These are phyloP conservation scores for Seira sanloemensis DNA, from an alignment of 2,888 invertebrate genomes.

Conservation along the genomic window DNA sequence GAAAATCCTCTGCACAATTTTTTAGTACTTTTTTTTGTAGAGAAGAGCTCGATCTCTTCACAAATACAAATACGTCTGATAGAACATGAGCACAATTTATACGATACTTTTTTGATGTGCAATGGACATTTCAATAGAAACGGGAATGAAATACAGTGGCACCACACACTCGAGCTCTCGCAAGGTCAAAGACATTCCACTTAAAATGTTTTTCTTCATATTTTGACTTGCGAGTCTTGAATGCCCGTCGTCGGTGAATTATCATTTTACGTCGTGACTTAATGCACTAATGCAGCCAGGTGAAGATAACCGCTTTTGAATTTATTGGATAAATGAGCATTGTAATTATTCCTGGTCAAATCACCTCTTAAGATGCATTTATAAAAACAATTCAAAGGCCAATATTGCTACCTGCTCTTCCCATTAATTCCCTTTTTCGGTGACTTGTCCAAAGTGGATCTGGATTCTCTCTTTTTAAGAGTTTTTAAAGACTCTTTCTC, in stretches of 20 bases:
- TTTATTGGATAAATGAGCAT: background rate
- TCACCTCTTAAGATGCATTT: background rate
- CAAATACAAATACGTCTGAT: too few relatives aligned
- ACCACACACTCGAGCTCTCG: background rate
- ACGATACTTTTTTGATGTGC: too few relatives aligned
- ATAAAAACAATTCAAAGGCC: background rate
- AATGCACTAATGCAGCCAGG: background rate
- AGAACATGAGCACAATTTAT: too few relatives aligned
- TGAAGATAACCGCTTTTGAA: background rate
- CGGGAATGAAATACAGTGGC: background rate
- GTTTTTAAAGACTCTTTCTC: too few relatives aligned
- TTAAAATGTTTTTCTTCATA: background rate
- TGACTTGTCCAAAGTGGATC: background rate
- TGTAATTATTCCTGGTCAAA: background rate
- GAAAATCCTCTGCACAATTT: too few relatives aligned
- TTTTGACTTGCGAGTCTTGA: background rate
- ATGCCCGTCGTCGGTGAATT: background rate
- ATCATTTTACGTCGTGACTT: background rate
- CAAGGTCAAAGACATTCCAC: background rate
- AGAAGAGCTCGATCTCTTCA: too few relatives aligned
- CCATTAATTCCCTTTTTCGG: background rate
- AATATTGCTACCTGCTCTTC: background rate
- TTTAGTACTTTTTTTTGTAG: too few relatives aligned
- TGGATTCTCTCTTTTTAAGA: background rate
- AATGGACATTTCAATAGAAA: too few relatives aligned